phyloP scores from a whole-genome alignment of 2,797 vertebrate genomes.

The Natrix natrix region DNA sequence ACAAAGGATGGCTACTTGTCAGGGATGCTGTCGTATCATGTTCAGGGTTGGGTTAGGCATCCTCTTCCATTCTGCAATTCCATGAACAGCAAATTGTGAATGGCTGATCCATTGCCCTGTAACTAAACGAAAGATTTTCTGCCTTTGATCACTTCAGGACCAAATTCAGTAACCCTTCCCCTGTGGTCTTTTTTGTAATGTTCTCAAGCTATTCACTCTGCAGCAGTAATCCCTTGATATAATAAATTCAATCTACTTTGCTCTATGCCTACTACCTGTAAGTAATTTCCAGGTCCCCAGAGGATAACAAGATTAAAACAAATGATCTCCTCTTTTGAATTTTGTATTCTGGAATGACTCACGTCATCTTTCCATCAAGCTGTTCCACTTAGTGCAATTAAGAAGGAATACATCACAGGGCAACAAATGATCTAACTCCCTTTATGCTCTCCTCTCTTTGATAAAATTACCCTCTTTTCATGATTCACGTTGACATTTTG shows the following conservation, averaged over 20 bases:
- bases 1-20: background rate
- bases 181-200: background rate
- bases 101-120: background rate
- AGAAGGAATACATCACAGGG: background rate
- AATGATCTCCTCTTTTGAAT: background rate
- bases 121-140: background rate
- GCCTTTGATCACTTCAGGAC: background rate
- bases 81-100: background rate
- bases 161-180: background rate
- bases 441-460: background rate
- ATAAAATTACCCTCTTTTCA: background rate
- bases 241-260: background rate
- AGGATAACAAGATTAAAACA: background rate
- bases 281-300: background rate
- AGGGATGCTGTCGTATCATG: background rate
- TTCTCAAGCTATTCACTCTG: background rate
- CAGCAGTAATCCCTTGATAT: slow-evolving; percentile 1
- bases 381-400: background rate
- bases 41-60: background rate
- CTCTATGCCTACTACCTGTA: background rate
- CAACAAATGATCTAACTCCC: slow-evolving; percentile 4
- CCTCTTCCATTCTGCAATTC: background rate
- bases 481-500: background rate
- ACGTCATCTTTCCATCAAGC: background rate
- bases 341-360: background rate